These are phyloP conservation scores for Brachypalpus laphriformis DNA, from an alignment of 2,888 invertebrate genomes.

Conservation along the genomic window DNA sequence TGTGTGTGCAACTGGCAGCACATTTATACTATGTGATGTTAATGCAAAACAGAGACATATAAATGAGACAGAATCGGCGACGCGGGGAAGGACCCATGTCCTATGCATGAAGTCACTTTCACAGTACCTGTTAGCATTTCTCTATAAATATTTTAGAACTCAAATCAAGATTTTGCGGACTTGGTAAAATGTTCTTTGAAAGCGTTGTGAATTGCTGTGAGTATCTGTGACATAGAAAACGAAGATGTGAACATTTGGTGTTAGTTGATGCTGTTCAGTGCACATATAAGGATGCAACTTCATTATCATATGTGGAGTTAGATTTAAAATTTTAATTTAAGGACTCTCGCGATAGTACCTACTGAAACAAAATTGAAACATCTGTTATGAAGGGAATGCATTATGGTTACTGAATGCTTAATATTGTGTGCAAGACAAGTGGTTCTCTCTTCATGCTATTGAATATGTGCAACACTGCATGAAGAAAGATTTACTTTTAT, in stretches of 20 bases:
- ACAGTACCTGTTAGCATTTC: conserved; percentile 64
- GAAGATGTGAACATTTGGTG: conserved; percentile 67
- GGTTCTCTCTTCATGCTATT: no score
- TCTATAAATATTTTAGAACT: conserved; percentile 82
- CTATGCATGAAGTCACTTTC: conserved; percentile 58
- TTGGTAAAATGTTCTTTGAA: conserved; percentile 33
- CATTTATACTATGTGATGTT: conserved; percentile 73
- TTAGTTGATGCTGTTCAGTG: conserved; percentile 47
- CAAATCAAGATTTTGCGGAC: conserved; percentile 81
- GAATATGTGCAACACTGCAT: no score
- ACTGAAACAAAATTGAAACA: conserved; percentile 2
- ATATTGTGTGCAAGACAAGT: background rate
- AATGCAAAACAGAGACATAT: conserved; percentile 72
- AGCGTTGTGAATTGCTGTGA: conserved; percentile 41
- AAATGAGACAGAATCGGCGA: conserved; percentile 47
- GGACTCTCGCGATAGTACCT: conserved; percentile 28
- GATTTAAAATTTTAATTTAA: conserved; percentile 58
- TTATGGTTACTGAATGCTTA: background rate
- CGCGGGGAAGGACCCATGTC: conserved; percentile 33
- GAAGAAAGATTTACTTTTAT: background rate
- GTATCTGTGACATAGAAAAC: conserved; percentile 53
- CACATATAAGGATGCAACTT: conserved; percentile 5
- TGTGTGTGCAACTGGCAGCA: conserved; percentile 72
- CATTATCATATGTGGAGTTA: conserved; percentile 47
- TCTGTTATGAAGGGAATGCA: background rate